Conservation (phyloP, 2,888 invertebrate genomes). For the Chloromyia formosa region DNA sequence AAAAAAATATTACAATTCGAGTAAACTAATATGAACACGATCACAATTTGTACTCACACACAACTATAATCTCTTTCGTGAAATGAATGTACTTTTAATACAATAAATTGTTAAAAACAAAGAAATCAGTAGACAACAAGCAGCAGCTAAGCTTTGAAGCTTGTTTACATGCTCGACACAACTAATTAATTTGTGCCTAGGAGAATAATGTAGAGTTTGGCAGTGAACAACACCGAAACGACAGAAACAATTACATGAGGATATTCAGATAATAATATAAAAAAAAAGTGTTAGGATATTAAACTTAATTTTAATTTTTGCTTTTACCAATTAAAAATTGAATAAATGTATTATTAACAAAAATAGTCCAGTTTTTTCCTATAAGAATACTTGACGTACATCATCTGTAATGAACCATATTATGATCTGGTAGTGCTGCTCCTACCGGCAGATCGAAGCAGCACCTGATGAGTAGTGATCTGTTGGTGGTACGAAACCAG, state of each 20-base stretch:
- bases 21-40: neutral
- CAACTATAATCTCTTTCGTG: neutral
- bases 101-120: too few species aligned
- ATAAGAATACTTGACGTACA: too few species aligned
- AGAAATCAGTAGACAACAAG: neutral
- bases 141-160: neutral
- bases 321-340: constrained; percentile 4
- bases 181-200: constrained; percentile 30
- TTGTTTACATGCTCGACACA: neutral
- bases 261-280: neutral
- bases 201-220: neutral
- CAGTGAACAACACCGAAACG: neutral
- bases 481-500: too few species aligned
- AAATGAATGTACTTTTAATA: neutral
- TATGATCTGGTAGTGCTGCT: too few species aligned
- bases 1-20: neutral
- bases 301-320: constrained; percentile 22
- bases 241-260: constrained; percentile 2
- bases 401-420: too few species aligned
- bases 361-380: too few species aligned
- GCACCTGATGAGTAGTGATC: too few species aligned
- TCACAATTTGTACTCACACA: neutral
- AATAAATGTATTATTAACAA: constrained; percentile 22
- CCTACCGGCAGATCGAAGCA: too few species aligned
- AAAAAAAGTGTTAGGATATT: neutral